Percentiles rank a stretch among this genome's conserved stretches.
These are phyloP conservation scores for Botia kubotai DNA, from an alignment of 2,797 vertebrate species.

Conservation along the genomic window DNA sequence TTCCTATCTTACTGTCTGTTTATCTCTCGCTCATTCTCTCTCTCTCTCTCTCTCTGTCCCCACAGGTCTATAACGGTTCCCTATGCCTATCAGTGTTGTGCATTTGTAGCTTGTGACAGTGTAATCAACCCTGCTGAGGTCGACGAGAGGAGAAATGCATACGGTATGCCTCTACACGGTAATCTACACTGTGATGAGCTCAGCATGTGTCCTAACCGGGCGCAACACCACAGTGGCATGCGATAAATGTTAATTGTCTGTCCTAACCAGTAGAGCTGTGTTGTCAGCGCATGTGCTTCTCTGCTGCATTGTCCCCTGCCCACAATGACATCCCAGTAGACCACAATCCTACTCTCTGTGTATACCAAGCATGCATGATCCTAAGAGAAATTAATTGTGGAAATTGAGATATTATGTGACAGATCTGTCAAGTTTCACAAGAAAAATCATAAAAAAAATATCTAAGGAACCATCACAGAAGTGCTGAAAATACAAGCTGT, in stretches of 20 bases:
- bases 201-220: not conserved
- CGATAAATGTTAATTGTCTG: not conserved
- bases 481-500: not conserved
- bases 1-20: not conserved
- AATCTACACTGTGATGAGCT: slow-evolving; percentile 24
- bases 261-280: not conserved
- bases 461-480: not conserved
- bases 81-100: slow-evolving; percentile 98
- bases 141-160: slow-evolving; percentile 74
- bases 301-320: not conserved
- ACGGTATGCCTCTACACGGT: slow-evolving; percentile 63
- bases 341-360: not conserved
- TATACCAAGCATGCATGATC: not conserved
- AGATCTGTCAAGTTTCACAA: not conserved
- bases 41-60: slow-evolving; percentile 20
- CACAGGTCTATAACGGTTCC: slow-evolving; percentile 93
- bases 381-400: not conserved
- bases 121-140: slow-evolving; percentile 77
- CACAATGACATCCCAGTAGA: not conserved
- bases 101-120: slow-evolving; percentile 90
- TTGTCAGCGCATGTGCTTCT: not conserved
- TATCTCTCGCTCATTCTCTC: not conserved
- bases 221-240: not conserved
- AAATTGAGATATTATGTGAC: not conserved
- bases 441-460: not conserved